These are phyloP conservation scores for Falco naumanni DNA, from an alignment of 2,797 vertebrate genomes.

Conservation along the genomic window DNA sequence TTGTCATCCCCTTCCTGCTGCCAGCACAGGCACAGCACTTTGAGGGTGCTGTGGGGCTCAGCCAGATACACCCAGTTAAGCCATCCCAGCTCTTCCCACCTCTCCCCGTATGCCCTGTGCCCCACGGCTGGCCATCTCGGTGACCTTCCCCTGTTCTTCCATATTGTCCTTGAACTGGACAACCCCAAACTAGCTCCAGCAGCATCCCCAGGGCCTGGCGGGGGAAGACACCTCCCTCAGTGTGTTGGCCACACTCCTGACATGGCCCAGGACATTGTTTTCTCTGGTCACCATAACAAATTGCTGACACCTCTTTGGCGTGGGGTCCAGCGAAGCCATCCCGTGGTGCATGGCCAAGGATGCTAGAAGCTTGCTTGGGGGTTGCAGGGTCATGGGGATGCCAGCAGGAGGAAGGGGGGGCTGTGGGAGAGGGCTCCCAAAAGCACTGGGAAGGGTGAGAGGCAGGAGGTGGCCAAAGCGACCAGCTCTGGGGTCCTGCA, in stretches of 20 bases:
- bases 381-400: background rate
- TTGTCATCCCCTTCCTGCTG: too few relatives aligned
- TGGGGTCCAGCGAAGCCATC: background rate
- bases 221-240: rapidly evolving
- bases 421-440: background rate
- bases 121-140: background rate
- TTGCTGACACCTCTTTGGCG: rapidly evolving
- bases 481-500: rapidly evolving
- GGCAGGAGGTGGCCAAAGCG: background rate
- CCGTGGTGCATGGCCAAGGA: rapidly evolving
- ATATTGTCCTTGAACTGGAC: background rate
- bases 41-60: too few relatives aligned
- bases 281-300: background rate
- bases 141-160: background rate
- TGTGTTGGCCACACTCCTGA: background rate
- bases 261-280: background rate
- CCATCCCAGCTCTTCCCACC: background rate
- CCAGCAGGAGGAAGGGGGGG: background rate
- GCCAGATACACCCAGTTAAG: background rate
- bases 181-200: rapidly evolving
- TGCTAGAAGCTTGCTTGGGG: rapidly evolving
- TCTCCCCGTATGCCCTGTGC: background rate
- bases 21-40: too few relatives aligned
- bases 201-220: background rate
- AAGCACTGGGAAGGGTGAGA: background rate